Base-by-base conservation (phyloP, 2,113 vertebrate species). In the Pseudopipra pipra region DNA sequence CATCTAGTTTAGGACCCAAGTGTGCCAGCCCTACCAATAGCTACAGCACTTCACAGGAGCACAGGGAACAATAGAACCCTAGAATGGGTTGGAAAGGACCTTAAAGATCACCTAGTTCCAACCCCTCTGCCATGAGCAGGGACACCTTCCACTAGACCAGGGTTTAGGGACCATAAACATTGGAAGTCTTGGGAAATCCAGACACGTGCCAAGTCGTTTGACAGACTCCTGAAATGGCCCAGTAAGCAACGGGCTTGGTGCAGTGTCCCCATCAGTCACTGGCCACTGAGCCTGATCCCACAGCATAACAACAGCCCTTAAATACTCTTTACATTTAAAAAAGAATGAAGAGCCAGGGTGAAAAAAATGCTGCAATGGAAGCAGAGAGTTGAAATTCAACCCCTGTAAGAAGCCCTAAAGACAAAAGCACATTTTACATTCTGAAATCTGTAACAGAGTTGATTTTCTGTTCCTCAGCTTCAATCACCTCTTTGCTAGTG, bases 391-490 rank as follows among this genome's bases (percentile, higher is more conserved):
- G 54, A 92, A 93, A 85, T 89, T 92, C 86, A 94, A 78, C 52
- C 31, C n/a, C 62, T 54, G 54, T 35, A 72, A 89, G 67, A 91
- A 95, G 68, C 52, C 66, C 44, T 76, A 21, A 91, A 92, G 88
- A 93, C 65, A 81, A 89, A 83, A 14, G 28, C 37, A 51, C 52
- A 39, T 83, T 73, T 93, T 68, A 68, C 51, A 52, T 81, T 74
- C 59, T 81, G 79, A 70, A 87, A 70, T 76, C 71, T 51, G 28
- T 35, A 63, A 35, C 54, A 87, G 77, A 80, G 90, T 52, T 91
- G 75, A 71, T 85, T 93, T 96, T 89, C 68, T 86, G 68, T 91
- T 93, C 59, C 77, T 90, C 75, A 68, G 83, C 88, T 80, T 88
- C 88, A 86, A 63, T 95, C 68, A 52, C 68, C 68, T 71, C 88